These are phyloP conservation scores for Columba livia DNA, from an alignment of 2,113 vertebrate genomes.

Conservation along the genomic window DNA sequence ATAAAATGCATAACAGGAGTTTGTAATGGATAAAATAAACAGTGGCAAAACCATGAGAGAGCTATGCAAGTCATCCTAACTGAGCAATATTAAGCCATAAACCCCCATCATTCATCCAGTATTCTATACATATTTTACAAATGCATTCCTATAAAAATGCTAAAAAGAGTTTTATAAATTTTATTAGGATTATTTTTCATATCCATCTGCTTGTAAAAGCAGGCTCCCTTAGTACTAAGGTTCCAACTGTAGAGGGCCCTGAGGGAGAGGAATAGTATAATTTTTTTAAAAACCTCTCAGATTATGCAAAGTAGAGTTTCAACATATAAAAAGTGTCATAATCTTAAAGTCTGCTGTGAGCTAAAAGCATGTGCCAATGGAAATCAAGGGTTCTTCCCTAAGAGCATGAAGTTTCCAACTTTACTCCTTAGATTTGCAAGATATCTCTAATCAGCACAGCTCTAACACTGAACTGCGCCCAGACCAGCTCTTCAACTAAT, in stretches of 20 bases:
- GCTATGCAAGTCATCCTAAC: not conserved
- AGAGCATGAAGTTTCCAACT: not conserved
- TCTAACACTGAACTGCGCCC: not conserved
- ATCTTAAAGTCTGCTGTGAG: conserved; percentile 35
- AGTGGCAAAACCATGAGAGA: conserved; percentile 1
- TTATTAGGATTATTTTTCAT: conserved; percentile 62
- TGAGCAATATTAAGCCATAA: conserved; percentile 21
- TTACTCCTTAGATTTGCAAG: not conserved
- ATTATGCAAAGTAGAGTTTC: conserved; percentile 53
- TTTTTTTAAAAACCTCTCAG: conserved; percentile 28
- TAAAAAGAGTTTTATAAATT: conserved; percentile 42
- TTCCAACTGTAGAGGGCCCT: conserved; percentile 38
- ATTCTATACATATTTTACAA: conserved; percentile 24
- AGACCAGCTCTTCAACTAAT: not conserved
- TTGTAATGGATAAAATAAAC: conserved; percentile 5
- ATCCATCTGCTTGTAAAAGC: conserved; percentile 44
- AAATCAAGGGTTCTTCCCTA: not conserved
- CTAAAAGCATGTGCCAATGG: not conserved
- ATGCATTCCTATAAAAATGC: conserved; percentile 44
- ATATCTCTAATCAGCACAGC: not conserved
- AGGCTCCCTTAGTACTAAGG: not conserved
- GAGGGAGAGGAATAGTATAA: conserved; percentile 29
- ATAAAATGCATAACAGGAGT: not conserved
- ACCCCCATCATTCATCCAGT: not conserved
- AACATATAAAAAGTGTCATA: conserved; percentile 31